A percentile compares a stretch with the other conserved stretches of the same genome.
phyloP scores from a whole-genome alignment of 2,888 invertebrate species.

The Amphimallon solstitiale region DNA sequence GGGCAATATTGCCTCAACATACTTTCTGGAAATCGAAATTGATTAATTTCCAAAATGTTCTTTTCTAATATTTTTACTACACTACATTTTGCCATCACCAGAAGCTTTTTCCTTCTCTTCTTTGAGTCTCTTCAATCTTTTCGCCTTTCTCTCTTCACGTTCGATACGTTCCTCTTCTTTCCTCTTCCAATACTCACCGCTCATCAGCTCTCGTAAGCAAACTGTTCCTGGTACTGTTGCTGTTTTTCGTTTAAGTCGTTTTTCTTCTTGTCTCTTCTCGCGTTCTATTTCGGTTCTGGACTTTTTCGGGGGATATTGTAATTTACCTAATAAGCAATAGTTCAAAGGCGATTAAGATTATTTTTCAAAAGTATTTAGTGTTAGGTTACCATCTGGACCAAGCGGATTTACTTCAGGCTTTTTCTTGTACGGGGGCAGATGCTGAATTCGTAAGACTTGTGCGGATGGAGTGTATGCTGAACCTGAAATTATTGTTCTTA shows the following conservation, averaged over 20 bases:
- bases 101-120: slow-evolving; percentile 15
- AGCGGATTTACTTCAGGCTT: slow-evolving; percentile 51
- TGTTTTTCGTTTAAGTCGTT: slow-evolving; percentile 57
- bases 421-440: slow-evolving; percentile 60
- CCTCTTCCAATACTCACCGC: slow-evolving; percentile 66
- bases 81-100: slow-evolving; percentile 55
- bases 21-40: slow-evolving; percentile 62
- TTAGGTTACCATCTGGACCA: slow-evolving; percentile 54
- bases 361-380: slow-evolving; percentile 36
- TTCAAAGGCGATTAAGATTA: slow-evolving; percentile 58
- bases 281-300: slow-evolving; percentile 63
- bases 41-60: too few relatives aligned
- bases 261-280: slow-evolving; percentile 57
- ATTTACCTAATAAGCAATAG: slow-evolving; percentile 65
- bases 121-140: slow-evolving; percentile 43
- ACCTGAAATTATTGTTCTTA: too few relatives aligned
- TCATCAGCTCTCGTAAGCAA: slow-evolving; percentile 67
- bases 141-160: slow-evolving; percentile 49
- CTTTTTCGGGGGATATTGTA: slow-evolving; percentile 69
- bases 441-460: slow-evolving; percentile 64
- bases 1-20: slow-evolving; percentile 70
- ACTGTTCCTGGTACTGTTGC: slow-evolving; percentile 63
- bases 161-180: slow-evolving; percentile 52
- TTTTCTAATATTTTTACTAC: neutral
- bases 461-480: slow-evolving; percentile 67